A percentile compares a stretch with the other conserved stretches of the same genome.
phyloP scores from a whole-genome alignment of 1,140 invertebrate genomes.

The Eurosta solidaginis region DNA sequence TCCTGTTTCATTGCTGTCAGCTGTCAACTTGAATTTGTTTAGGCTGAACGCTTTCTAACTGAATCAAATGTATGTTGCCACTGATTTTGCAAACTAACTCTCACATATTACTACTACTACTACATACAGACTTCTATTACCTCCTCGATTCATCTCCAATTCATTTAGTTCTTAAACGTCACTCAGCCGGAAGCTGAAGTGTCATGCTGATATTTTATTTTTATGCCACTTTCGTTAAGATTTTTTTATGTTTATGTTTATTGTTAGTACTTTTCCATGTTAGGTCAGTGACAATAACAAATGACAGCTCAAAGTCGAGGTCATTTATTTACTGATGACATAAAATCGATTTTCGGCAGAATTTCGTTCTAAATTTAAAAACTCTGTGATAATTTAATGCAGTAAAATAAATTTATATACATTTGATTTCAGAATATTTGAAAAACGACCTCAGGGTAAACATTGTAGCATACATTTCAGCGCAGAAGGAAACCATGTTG shows the following conservation, averaged over 20 bases:
- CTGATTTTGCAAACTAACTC: constrained; percentile 5
- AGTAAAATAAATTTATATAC: not conserved
- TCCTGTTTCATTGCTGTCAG: constrained; percentile 33
- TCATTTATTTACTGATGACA: constrained; percentile 50
- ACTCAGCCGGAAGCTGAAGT: constrained; percentile 57
- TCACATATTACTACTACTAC: not conserved
- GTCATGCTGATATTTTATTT: constrained; percentile 59
- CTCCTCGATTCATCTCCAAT: no score
- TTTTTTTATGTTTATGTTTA: constrained; percentile 26
- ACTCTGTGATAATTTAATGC: not conserved
- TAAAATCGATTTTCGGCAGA: constrained; percentile 19
- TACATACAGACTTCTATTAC: not conserved
- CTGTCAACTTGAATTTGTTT: constrained; percentile 61
- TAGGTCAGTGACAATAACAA: constrained; percentile 55
- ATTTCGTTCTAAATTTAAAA: not conserved
- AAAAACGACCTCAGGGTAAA: not conserved
- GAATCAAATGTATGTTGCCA: not conserved
- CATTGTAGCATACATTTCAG: no score
- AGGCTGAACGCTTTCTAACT: constrained; percentile 42
- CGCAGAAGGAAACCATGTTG: no score
- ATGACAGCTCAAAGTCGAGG: constrained; percentile 59
- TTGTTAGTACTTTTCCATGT: constrained; percentile 33
- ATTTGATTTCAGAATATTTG: not conserved
- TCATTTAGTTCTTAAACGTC: constrained; percentile 46
- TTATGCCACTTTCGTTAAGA: constrained; percentile 42